A percentile compares a stretch with the other conserved stretches of the same genome.
phyloP scores from a whole-genome alignment of 2,888 invertebrate genomes.

The Invenusta paracnida region DNA sequence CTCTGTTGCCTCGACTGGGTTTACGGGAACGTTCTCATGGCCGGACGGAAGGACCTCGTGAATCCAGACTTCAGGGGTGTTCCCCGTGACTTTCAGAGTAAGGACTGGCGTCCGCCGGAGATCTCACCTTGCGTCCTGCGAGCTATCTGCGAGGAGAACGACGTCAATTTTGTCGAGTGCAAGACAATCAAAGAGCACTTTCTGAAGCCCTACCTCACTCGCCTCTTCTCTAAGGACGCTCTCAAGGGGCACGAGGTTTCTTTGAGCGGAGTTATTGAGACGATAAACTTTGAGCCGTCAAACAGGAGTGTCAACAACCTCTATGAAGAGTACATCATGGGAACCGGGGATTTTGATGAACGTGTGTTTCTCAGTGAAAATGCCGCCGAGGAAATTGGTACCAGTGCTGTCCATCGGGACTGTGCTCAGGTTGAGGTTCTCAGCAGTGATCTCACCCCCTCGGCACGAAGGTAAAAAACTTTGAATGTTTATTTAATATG shows the following conservation, averaged over 20 bases:
- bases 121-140: conserved; percentile 37
- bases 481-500: too few relatives aligned
- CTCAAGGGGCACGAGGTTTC: conserved; percentile 38
- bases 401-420: not conserved
- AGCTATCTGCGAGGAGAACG: conserved; percentile 41
- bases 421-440: not conserved
- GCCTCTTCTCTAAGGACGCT: conserved; percentile 43
- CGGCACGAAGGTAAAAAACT: conserved; percentile 24
- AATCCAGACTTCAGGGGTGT: conserved; percentile 76
- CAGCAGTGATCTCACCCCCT: conserved; percentile 30
- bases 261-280: conserved; percentile 40
- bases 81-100: conserved; percentile 47
- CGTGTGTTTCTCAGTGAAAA: conserved; percentile 81
- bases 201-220: conserved; percentile 40
- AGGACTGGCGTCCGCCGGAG: conserved; percentile 35
- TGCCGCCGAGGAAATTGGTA: conserved; percentile 65
- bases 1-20: conserved; percentile 81
- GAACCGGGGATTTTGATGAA: conserved; percentile 90
- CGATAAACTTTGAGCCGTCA: conserved; percentile 37
- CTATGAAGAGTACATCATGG: conserved; percentile 84
- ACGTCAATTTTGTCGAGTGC: conserved; percentile 41
- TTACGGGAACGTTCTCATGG: conserved; percentile 73
- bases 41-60: conserved; percentile 76
- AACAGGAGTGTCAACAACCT: conserved; percentile 67
- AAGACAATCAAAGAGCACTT: conserved; percentile 42